Evolutionary conservation across 1,140 invertebrate species (phyloP).

Genomic region (Bombus balteatus): DNA sequence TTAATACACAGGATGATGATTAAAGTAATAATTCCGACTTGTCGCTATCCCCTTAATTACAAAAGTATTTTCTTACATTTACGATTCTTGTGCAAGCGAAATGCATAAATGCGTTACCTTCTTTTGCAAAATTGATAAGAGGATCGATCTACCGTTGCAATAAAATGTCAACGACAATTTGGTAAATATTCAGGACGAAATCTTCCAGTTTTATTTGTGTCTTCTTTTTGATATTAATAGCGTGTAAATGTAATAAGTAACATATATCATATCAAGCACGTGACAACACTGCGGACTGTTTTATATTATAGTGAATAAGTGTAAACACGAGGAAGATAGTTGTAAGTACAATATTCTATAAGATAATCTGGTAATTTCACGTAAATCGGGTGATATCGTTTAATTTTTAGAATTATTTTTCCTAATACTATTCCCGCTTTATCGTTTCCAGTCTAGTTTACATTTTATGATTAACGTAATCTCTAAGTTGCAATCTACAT

Average conservation of each 20-base stretch:
- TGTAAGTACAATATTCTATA: not conserved
- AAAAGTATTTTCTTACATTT: constrained; percentile 1
- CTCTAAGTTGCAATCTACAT: not conserved
- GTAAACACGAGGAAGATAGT: not conserved
- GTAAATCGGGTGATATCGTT: not conserved
- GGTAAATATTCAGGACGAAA: too few species aligned
- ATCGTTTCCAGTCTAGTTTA: not conserved
- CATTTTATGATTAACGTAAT: not conserved
- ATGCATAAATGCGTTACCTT: not conserved
- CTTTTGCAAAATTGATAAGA: not conserved
- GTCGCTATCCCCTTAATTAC: not conserved
- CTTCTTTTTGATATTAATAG: not conserved
- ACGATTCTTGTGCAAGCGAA: not conserved
- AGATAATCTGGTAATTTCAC: not conserved
- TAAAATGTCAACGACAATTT: not conserved
- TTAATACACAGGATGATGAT: not conserved
- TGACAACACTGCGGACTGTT: not conserved
- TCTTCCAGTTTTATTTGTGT: too few species aligned
- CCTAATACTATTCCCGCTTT: not conserved
- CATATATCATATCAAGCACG: not conserved
- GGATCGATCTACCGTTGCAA: not conserved
- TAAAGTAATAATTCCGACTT: not conserved
- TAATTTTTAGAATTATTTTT: not conserved
- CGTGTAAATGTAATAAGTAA: not conserved
- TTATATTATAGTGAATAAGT: not conserved